Evolutionary conservation across 2,888 invertebrate genomes (phyloP).

Genomic region (Halocaridina rubra): DNA sequence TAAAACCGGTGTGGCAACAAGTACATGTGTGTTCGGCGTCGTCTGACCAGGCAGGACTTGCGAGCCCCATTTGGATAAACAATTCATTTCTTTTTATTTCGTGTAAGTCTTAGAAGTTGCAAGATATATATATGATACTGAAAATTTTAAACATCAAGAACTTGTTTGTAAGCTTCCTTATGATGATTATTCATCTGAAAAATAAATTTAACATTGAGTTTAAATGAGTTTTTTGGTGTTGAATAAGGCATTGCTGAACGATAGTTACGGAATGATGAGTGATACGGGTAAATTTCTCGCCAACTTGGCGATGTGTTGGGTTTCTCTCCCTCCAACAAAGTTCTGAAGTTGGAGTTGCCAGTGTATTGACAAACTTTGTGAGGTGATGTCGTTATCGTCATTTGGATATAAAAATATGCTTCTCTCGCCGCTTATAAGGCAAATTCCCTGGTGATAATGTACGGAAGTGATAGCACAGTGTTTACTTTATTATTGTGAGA

Average conservation of each 20-base stretch:
- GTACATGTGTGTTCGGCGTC: slow-evolving; percentile 47
- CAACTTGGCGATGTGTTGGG: background rate
- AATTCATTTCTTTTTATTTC: slow-evolving; percentile 9
- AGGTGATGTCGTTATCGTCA: slow-evolving; percentile 17
- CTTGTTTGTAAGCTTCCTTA: too few relatives aligned
- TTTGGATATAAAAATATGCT: slow-evolving; percentile 48
- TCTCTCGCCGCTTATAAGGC: slow-evolving; percentile 40
- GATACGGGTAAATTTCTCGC: slow-evolving; percentile 10
- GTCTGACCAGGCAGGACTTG: slow-evolving; percentile 2
- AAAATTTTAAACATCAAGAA: too few relatives aligned
- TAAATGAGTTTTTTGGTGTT: too few relatives aligned
- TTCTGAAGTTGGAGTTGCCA: slow-evolving; percentile 11
- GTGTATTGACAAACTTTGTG: slow-evolving; percentile 53
- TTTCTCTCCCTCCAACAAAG: slow-evolving; percentile 6
- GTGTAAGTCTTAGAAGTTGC: too few relatives aligned
- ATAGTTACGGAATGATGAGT: background rate
- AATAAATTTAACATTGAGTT: too few relatives aligned
- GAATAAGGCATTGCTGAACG: too few relatives aligned
- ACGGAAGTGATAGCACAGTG: slow-evolving; percentile 36
- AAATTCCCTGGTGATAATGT: slow-evolving; percentile 45
- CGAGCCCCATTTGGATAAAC: slow-evolving; percentile 38
- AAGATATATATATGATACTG: too few relatives aligned
- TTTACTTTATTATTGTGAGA: background rate
- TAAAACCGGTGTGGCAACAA: slow-evolving; percentile 56
- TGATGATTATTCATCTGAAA: too few relatives aligned